These are phyloP conservation scores for Deilephila porcellus DNA, from an alignment of 2,888 invertebrate genomes.

Conservation along the genomic window DNA sequence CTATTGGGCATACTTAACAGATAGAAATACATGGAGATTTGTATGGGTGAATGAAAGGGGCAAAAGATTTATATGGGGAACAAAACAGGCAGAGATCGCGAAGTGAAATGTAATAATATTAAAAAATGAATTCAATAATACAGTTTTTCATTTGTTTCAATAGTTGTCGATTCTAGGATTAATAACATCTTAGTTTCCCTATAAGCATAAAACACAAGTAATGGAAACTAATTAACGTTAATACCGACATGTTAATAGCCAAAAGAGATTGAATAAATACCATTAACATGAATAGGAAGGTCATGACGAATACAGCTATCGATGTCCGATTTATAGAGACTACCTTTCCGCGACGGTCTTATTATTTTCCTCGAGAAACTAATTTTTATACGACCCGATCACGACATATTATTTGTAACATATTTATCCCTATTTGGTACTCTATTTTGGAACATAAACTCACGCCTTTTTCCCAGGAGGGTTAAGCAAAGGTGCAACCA, in stretches of 20 bases:
- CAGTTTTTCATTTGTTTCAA: background rate
- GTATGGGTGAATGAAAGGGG: too few species aligned
- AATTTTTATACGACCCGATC: background rate
- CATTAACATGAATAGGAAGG: conserved; percentile 31
- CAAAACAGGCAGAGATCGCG: background rate
- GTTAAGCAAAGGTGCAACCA: too few species aligned
- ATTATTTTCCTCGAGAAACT: conserved; percentile 36
- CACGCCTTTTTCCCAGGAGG: too few species aligned
- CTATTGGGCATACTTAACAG: too few species aligned
- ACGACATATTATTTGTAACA: background rate
- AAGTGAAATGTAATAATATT: background rate
- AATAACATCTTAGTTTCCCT: background rate
- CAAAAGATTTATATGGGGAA: too few species aligned
- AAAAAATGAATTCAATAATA: background rate
- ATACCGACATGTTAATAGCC: conserved; percentile 13
- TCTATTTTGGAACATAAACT: too few species aligned
- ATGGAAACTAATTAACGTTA: background rate
- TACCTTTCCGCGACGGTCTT: conserved; percentile 36
- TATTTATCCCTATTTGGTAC: background rate
- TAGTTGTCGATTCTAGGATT: background rate
- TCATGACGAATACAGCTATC: conserved; percentile 41
- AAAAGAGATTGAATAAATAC: conserved; percentile 26
- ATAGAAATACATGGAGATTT: too few species aligned
- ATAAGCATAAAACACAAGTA: background rate
- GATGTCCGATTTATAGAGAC: conserved; percentile 37